These are phyloP conservation scores for Poecile atricapillus DNA, from an alignment of 2,113 vertebrate genomes.

Conservation along the genomic window DNA sequence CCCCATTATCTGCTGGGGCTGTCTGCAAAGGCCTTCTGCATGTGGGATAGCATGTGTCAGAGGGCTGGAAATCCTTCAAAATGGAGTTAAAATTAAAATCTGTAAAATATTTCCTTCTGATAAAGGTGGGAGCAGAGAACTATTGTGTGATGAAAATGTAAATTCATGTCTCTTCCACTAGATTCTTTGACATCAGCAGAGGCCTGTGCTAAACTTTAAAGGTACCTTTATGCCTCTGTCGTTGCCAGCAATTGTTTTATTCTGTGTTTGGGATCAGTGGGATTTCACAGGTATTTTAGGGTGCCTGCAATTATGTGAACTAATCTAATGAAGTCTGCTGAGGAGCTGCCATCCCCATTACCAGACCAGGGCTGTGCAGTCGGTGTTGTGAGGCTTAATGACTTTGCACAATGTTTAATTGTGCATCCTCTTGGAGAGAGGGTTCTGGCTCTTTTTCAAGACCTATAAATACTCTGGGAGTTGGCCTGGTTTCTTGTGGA, in stretches of 20 bases:
- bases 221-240: neutral
- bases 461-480: slow-evolving; percentile 46
- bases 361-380: neutral
- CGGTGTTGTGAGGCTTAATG: slow-evolving; percentile 7
- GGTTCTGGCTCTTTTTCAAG: slow-evolving; percentile 49
- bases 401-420: slow-evolving; percentile 56
- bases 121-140: neutral
- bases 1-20: neutral
- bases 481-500: neutral
- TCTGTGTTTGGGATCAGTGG: neutral
- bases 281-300: neutral
- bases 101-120: neutral
- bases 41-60: neutral
- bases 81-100: neutral
- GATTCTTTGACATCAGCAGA: neutral
- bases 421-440: slow-evolving; percentile 27
- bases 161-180: neutral
- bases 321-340: neutral
- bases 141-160: neutral
- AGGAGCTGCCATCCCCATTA: neutral
- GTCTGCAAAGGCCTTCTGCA: neutral
- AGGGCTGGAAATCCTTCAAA: neutral
- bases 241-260: neutral
- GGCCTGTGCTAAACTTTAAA: neutral
- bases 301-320: neutral